A percentile compares a stretch with the other conserved stretches of the same genome.
These are phyloP conservation scores for Arctopsyche grandis DNA, from an alignment of 1,140 invertebrate genomes.

Conservation along the genomic window DNA sequence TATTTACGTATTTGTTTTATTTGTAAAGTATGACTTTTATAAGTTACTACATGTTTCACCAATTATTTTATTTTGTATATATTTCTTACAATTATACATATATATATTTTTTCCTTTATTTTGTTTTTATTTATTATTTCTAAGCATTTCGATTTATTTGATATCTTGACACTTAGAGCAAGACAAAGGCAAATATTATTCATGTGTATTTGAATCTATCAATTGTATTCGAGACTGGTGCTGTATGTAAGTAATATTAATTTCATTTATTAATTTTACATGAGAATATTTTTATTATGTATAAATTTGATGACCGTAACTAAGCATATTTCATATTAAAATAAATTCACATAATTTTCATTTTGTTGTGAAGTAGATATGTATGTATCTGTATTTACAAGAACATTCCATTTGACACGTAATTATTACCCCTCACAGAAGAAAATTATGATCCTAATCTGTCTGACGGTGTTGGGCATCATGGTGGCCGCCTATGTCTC, in stretches of 20 bases:
- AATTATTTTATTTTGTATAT: slow-evolving; percentile 52
- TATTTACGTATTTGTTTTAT: too few species aligned
- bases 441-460: slow-evolving; percentile 99
- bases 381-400: background rate
- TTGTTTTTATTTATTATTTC: background rate
- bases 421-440: slow-evolving; percentile 78
- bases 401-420: slow-evolving; percentile 10
- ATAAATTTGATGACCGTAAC: too few species aligned
- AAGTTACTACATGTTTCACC: background rate
- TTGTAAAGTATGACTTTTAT: background rate
- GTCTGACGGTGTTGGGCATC: slow-evolving; percentile 89
- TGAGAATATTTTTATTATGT: too few species aligned
- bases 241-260: too few species aligned
- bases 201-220: background rate
- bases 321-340: too few species aligned
- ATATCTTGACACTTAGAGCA: background rate
- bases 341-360: too few species aligned
- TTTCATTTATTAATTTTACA: too few species aligned
- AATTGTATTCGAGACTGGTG: too few species aligned
- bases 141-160: background rate
- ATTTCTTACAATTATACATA: background rate
- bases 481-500: slow-evolving; percentile 76
- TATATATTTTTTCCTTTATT: slow-evolving; percentile 5
- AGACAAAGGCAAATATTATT: slow-evolving; percentile 3
- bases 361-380: too few species aligned